Evolutionary conservation across 2,888 invertebrate genomes (phyloP), one percentile per base, ranked within the genome.

Genomic region (Lysandra coridon): DNA sequence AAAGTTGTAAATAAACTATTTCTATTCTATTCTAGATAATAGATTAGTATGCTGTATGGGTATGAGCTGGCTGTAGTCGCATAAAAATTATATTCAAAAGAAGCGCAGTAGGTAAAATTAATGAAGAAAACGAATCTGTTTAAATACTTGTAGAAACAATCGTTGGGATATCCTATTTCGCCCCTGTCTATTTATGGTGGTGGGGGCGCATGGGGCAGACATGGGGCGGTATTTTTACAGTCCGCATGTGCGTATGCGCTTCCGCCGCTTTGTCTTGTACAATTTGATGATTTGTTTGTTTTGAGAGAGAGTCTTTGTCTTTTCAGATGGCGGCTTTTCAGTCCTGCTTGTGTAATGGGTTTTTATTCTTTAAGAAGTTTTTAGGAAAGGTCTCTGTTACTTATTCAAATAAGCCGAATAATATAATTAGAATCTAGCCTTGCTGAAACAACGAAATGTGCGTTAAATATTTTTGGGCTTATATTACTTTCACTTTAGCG

Each of bases 121-220:
- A 62, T 30, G 30, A 30, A 30, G 30, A 30, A 30, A 64, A 64
- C 64, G 62, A 62, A 62, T 64, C 30, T 30, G 64, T 69, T 14
- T 64, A 64, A 30, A 33, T 14, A 33, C 33, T 69, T 4, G 17
- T 33, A 69, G 69, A 69, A 69, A 69, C 69, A 69, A 69, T 69
- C 33, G 33, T 33, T 69, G 69, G 69, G 37, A 69, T 75, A 75
- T 53, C 75, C 75, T 75, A 53, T 75, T 75, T 75, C 44, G 10
- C 49, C 49, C 33, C 33, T 33, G 76, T 76, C 76, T 76, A 76
- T 76, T 76, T 53, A 57, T 76, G 76, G 76, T 49, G 44, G 74
- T 23, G 10, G 40, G n/a, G 74, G n/a, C 23, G 23, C n/a, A 44
- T 33, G 40, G 74, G 12, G 40, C 44, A n/a, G 44, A n/a, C n/a